These are phyloP conservation scores for Sepiola atlantica DNA, from an alignment of 2,888 invertebrate genomes.

Conservation along the genomic window DNA sequence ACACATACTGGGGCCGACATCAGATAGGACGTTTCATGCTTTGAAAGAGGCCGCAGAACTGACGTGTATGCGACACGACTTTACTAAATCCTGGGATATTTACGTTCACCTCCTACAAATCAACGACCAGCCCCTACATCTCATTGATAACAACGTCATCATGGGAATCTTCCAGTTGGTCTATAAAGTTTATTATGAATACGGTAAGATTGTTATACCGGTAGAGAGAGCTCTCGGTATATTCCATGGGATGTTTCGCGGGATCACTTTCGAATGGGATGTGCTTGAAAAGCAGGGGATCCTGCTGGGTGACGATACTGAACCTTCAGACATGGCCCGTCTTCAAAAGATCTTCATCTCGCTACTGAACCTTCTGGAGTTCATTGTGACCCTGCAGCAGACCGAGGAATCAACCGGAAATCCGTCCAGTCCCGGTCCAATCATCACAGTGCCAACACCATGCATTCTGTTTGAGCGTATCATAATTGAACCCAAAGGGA, in stretches of 20 bases:
- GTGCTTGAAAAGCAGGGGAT: not conserved
- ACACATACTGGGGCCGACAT: not conserved
- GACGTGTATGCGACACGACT: not conserved
- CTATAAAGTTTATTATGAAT: slow-evolving; percentile 33
- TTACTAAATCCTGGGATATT: not conserved
- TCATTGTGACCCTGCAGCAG: slow-evolving; percentile 10
- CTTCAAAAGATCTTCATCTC: not conserved
- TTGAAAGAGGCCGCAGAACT: slow-evolving; percentile 41
- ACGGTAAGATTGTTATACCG: not conserved
- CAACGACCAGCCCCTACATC: not conserved
- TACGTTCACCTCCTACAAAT: slow-evolving; percentile 35
- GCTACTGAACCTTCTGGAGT: slow-evolving; percentile 35
- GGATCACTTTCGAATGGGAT: not conserved
- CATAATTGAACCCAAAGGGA: too few relatives aligned
- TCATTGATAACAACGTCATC: not conserved
- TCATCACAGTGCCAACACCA: not conserved
- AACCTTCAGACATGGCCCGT: not conserved
- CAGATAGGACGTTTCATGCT: not conserved
- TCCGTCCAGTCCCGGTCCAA: not conserved
- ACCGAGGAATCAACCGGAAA: not conserved
- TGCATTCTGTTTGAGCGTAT: slow-evolving; percentile 24
- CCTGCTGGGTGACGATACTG: not conserved
- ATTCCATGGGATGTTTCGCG: slow-evolving; percentile 38
- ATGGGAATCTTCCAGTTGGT: slow-evolving; percentile 13
- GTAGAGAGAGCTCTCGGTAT: slow-evolving; percentile 35